Base-by-base conservation (phyloP, 2,797 vertebrate species). In the Triplophysa bombifrons region DNA sequence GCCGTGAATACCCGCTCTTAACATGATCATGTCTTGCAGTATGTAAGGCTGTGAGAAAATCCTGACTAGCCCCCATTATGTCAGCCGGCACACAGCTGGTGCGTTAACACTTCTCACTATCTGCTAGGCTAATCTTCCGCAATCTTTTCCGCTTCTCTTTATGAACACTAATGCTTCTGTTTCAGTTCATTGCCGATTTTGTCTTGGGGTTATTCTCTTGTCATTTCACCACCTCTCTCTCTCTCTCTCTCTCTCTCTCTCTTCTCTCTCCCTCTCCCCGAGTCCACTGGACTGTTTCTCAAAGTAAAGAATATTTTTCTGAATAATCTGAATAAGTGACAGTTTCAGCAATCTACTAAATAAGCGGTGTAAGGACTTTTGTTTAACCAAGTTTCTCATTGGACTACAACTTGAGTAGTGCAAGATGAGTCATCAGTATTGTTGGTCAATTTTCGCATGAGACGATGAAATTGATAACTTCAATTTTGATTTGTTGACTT, bases 1-100 rank as follows among this genome's bases (percentile, higher is more conserved):
- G 66, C 53, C 72, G 84, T 84, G 73, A 83, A 85, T 81, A 84
- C 72, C 76, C 76, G 71, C 27, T 68, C 76, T 71, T 74, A 78
- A 73, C 41, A 80, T 79, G 78, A 79, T 66, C 66, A 74, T 74
- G 82, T 77, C 72, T 48, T 79, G 55, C 74, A 65, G 79, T 81
- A 72, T 66, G 71, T 70, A 51, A 71, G 67, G 66, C 73, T 75
- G 65, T 67, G 41, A 80, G 76, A 78, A 66, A 80, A 58, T 30
- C 50, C 70, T 34, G n/a, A 48, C 69, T 73, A 73, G 78, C 55
- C 25, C 68, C 70, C 70, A 73, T 73, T 66, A 80, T 60, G 61
- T 66, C 61, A 48, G 69, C 69, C 20, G 71, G 77, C 58, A 56
- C 34, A 61, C 60, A 16, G 20, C n/a, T n/a, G 14, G 60, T 17